Evolutionary conservation across 2,888 invertebrate species (phyloP), one percentile per base, ranked within the genome.

Genomic region (Diaphora mendica): DNA sequence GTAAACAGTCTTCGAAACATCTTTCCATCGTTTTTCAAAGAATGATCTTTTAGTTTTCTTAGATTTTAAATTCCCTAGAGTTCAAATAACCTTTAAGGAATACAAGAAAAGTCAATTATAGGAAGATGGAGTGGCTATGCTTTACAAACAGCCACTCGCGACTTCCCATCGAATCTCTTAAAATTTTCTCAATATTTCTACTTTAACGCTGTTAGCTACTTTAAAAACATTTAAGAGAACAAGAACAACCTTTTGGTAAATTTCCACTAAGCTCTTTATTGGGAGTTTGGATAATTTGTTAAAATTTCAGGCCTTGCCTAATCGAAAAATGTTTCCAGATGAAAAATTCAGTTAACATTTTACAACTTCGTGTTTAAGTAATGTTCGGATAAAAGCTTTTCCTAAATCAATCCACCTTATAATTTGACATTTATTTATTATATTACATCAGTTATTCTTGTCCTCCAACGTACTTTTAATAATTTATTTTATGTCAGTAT

Each of bases 61-160:
- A 80, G 79, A 81, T 75, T 76, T 77, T 66, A 77, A 77, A 77
- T 79, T 74, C 76, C 77, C 72, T 78, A 70, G 78, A 80, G 75
- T 82, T 79, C 71, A 77, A 82, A 81, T 80, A 78, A 84, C 84
- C 80, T 82, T 83, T 83, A 81, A 81, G 83, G 81, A 86, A 88
- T 88, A 90, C 90, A 89, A 79, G 88, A 79, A 85, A 90, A 88
- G 85, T 89, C 90, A 90, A 90, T 89, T 90, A 90, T 86, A 77
- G 82, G 79, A 77, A 83, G 85, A 79, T 77, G 81, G 75, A 70
- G 79, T 78, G 78, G 67, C 76, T 35, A 75, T 77, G 64, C 70
- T 75, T 35, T 74, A 77, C 80, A 75, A 82, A 84, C 79, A 82
- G 71, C 74, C 76, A 79, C 82, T 80, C 70, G 70, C 68, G 30